Conservation (phyloP, 2,888 invertebrate species). For the Cecidostiba fungosa region DNA sequence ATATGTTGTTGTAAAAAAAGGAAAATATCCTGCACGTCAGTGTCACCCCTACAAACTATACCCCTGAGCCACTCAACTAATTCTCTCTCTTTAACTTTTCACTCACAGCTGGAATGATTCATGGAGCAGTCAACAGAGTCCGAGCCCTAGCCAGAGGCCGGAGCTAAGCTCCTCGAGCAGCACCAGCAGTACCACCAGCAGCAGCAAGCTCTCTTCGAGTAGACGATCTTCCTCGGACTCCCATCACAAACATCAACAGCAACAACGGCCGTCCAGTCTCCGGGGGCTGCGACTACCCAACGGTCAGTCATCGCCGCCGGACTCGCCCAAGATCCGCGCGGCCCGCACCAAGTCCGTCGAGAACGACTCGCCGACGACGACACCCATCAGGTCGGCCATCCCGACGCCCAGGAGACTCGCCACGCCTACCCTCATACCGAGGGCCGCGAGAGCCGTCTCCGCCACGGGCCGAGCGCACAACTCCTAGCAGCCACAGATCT, state of each 20-base stretch:
- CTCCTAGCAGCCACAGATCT: constrained; percentile 64
- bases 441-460: constrained; percentile 73
- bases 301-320: constrained; percentile 42
- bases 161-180: constrained; percentile 40
- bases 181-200: constrained; percentile 36
- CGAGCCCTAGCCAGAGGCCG: not conserved
- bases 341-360: constrained; percentile 24
- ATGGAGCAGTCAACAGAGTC: constrained; percentile 69
- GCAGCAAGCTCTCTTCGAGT: constrained; percentile 45
- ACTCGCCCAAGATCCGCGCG: constrained; percentile 36
- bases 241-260: not conserved
- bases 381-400: constrained; percentile 66
- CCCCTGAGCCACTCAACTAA: not conserved
- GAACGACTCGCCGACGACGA: not conserved
- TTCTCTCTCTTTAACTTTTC: not conserved
- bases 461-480: constrained; percentile 74
- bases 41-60: not conserved
- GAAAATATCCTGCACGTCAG: not conserved
- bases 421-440: constrained; percentile 73
- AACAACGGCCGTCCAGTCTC: constrained; percentile 32
- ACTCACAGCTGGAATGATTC: constrained; percentile 78
- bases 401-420: constrained; percentile 70
- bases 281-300: constrained; percentile 45
- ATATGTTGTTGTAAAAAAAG: not conserved
- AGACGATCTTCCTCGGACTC: constrained; percentile 51